Conservation (phyloP, 2,888 invertebrate genomes). For the Clunio marinus region DNA sequence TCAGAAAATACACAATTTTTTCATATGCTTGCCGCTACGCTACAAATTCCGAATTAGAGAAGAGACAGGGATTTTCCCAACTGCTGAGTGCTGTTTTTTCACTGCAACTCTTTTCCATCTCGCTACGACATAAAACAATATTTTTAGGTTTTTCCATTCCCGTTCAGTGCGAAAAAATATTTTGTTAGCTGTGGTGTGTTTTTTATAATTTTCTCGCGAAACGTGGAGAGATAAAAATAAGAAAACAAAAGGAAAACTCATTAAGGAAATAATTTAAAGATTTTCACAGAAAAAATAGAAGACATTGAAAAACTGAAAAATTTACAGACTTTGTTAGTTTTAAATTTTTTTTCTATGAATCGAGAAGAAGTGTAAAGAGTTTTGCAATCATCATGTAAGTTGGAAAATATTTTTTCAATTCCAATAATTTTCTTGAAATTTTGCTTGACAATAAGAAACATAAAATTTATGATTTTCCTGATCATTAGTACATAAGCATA, state of each 20-base stretch:
- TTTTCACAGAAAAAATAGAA: not conserved
- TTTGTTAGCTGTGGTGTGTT: slow-evolving; percentile 39
- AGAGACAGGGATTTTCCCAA: slow-evolving; percentile 27
- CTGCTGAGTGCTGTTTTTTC: not conserved
- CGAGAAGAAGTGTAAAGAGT: not conserved
- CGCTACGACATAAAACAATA: slow-evolving; percentile 36
- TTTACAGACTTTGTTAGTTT: not conserved
- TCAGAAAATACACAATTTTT: not conserved
- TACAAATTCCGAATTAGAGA: slow-evolving; percentile 33
- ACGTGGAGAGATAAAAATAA: not conserved
- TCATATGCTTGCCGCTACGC: slow-evolving; percentile 11
- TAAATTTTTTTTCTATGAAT: not conserved
- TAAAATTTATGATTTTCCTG: no score
- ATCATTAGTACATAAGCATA: no score
- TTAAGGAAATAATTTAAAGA: not conserved
- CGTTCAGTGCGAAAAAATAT: slow-evolving; percentile 39
- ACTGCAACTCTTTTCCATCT: slow-evolving; percentile 25
- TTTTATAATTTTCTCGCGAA: slow-evolving; percentile 35
- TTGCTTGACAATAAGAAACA: no score
- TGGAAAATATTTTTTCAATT: no score
- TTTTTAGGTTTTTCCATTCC: slow-evolving; percentile 38
- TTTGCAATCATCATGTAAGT: slow-evolving; percentile 8
- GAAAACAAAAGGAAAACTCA: not conserved
- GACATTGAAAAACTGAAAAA: not conserved
- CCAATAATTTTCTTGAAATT: no score